Base-by-base conservation (phyloP, 1,140 invertebrate genomes). In the Bactericera cockerelli region DNA sequence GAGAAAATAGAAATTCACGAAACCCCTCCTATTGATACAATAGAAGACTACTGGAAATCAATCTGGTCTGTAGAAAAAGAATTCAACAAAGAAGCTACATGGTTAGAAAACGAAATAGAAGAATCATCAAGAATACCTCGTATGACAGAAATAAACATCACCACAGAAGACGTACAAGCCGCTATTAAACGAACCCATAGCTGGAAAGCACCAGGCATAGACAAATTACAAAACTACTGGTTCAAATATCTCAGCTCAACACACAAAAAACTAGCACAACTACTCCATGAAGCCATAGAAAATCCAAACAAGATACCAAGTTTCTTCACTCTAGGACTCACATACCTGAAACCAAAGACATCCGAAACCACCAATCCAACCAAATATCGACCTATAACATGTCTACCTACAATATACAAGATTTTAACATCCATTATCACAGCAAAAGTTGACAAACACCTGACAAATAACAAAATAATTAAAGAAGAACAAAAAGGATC, bases 401-500 rank as follows among this genome's bases (percentile, higher is more conserved):
- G 55, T 28, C 14, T 56, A 22, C n/a, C 55, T 22, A 56, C 55
- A 28, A 2, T 56, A n/a, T 24, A 56, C 55, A 56, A 56, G 22
- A 56, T 61, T 31, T 21, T 61, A 11, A 59, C 57, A 59, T 19
- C 61, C 19, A 25, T 57, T 21, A 60, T 67, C 16, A 26, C 53
- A n/a, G 36, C 62, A 26, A 28, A 59, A 31, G 60, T 66, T 11
- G 56, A 62, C 28, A 39, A 42, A 33, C 60, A 65, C 26, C 4
- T 62, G 4, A 42, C n/a, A 31, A 25, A 53, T 31, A 38, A 66
- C 42, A 58, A 62, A 31, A 58, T 63, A 1, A 14, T 67, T 31
- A 25, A 60, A 42, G 56, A 63, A 55, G 59, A 66, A 55, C 66
- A 57, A 66, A 67, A 31, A 31, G 28, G 28, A 31, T 31, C 4